Base-by-base conservation (phyloP, 2,113 vertebrate genomes). In the Coregonus clupeaformis region DNA sequence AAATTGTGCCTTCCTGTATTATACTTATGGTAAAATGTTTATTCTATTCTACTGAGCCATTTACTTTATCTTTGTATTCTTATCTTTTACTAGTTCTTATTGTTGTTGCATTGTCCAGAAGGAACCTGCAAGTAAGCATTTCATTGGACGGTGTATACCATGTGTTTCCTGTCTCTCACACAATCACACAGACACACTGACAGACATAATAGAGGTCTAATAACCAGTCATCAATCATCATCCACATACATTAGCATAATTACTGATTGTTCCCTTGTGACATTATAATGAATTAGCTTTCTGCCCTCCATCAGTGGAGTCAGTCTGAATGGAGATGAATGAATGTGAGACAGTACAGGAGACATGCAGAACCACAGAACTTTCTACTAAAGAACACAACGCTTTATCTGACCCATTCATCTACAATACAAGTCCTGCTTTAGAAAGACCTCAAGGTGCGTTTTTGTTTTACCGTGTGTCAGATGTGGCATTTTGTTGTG, bases 281-380 rank as follows among this genome's bases (percentile, higher is more conserved):
- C 36, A 52, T 25, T 57, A 47, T 66, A 66, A 67, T 60, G 12
- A 22, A 60, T 60, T n/a, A 22, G 20, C 30, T 47, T 78, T 71
- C 66, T 20, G 72, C 70, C 68, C 69, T 85, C 79, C 85, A 85
- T 81, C 36, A 3, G 32, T 36, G 32, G 32, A 36, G 6, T 9
- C 68, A 74, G 69, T 22, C 59, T 42, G 25, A 72, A 78, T 25
- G 45, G 73, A 78, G 82, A 86, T 84, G 79, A 81, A 86, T 69
- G 82, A 85, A 86, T 89, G 86, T 84, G 87, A 82, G 83, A 89
- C 87, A 89, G 87, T 91, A 59, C 36, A 36, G 57, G 9, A 42
- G 36, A 22, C 57, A 20, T 16, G n/a, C 57, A 55, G 52, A 20
- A 60, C 57, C 57, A 60, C 0, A n/a, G 1, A 59, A 11, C 49